Evolutionary conservation across 2,113 vertebrate species (phyloP).

Genomic region (Choloepus hoffmanni): DNA sequence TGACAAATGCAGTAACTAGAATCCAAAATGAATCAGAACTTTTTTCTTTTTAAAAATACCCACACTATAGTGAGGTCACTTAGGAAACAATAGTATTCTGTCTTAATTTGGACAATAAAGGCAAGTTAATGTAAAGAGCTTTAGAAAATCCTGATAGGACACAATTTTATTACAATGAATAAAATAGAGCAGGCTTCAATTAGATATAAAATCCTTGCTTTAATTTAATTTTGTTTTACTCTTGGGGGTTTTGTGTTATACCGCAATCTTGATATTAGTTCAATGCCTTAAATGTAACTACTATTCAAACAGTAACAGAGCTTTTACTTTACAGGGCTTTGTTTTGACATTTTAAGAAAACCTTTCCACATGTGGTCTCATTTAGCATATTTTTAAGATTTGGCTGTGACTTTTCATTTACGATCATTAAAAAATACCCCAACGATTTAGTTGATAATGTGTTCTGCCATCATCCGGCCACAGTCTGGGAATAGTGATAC

Average conservation of each 20-base stretch:
- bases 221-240: slow-evolving; percentile 1
- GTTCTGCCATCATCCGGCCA: neutral
- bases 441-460: slow-evolving; percentile 27
- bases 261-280: slow-evolving; percentile 60
- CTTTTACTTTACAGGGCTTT: slow-evolving; percentile 15
- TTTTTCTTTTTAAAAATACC: slow-evolving; percentile 15
- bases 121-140: slow-evolving; percentile 4
- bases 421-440: neutral
- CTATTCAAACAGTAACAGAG: slow-evolving; percentile 59
- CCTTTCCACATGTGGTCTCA: slow-evolving; percentile 57
- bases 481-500: neutral
- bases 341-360: slow-evolving; percentile 48
- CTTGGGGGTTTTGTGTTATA: slow-evolving; percentile 39
- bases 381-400: slow-evolving; percentile 64
- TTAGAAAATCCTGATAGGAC: slow-evolving; percentile 13
- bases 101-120: slow-evolving; percentile 39
- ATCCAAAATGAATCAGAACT: neutral
- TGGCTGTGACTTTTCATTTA: slow-evolving; percentile 39
- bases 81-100: slow-evolving; percentile 16
- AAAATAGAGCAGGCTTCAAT: slow-evolving; percentile 44
- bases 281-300: slow-evolving; percentile 53
- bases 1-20: slow-evolving; percentile 25
- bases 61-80: neutral
- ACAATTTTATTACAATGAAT: slow-evolving; percentile 52
- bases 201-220: slow-evolving; percentile 43